Evolutionary conservation across 1,140 invertebrate species (phyloP), one percentile per base, ranked within the genome.

Genomic region (Laupala kohalensis): DNA sequence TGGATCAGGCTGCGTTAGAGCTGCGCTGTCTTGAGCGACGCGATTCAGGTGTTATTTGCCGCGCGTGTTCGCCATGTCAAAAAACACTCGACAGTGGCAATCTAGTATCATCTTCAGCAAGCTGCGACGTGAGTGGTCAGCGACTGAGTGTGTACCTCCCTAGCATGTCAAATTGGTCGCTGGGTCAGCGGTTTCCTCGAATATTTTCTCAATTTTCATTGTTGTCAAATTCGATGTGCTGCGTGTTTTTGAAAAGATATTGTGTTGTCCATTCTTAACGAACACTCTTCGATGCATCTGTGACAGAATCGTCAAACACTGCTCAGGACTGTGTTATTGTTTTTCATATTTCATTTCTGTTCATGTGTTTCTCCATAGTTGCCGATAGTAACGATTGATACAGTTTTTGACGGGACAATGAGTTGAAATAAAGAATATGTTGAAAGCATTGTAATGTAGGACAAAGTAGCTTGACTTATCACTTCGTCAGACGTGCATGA

Each of bases 1-100:
- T n/a, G n/a, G n/a, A n/a, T n/a, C n/a, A n/a, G n/a, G n/a, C n/a
- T n/a, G n/a, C n/a, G n/a, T n/a, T n/a, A n/a, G n/a, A n/a, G n/a
- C n/a, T n/a, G 71, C 64, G 63, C 73, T 74, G 75, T 71, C 37
- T 53, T 19, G 37, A 9, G 37, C 19, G 37, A 13, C 19, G 37
- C 19, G 37, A 9, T 53, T 53, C 37, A 53, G 37, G 37, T 53
- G 37, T 53, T 53, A 13, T 53, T 53, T 53, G 37, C 37, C 37
- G 37, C 37, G 37, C 19, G 37, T 13, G 19, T 53, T 53, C 37
- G 37, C 37, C 37, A 53, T 53, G 37, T 53, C 37, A 53, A 19
- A 53, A 53, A 53, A 9, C 9, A 19, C 9, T 53, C 1, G 37
- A 19, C 37, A 2, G 9, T 53, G 9, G 9, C 9, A 53, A 19